Evolutionary conservation across 64 coral and sea anemone genomes (phyloP).

Genomic region (Stichodactyla helianthus): DNA sequence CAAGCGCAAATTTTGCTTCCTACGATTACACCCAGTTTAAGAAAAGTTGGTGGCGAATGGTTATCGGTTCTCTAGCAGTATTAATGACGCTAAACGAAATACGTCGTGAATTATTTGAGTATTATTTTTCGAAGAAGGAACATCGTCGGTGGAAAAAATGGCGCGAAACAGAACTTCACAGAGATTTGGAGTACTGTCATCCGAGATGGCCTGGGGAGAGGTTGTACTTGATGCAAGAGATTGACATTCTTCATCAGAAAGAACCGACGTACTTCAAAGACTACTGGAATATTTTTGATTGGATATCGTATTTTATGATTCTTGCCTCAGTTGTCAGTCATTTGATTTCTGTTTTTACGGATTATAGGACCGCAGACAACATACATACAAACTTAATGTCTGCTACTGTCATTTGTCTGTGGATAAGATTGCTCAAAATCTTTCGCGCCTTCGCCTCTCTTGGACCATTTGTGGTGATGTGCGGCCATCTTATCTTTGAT

Average conservation of each 20-base stretch:
- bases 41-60: slow-evolving; percentile 82
- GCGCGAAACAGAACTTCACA: slow-evolving; percentile 66
- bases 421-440: slow-evolving; percentile 89
- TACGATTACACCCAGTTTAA: slow-evolving; percentile 62
- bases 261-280: slow-evolving; percentile 88
- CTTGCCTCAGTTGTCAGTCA: slow-evolving; percentile 58
- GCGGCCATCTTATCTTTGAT: slow-evolving; percentile 80
- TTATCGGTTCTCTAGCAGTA: slow-evolving; percentile 52
- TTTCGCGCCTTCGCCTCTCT: slow-evolving; percentile 73
- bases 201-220: slow-evolving; percentile 95
- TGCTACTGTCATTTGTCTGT: slow-evolving; percentile 68
- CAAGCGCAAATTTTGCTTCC: slow-evolving; percentile 36
- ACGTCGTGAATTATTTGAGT: slow-evolving; percentile 71
- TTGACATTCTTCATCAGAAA: slow-evolving; percentile 54
- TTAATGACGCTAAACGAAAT: slow-evolving; percentile 79
- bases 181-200: slow-evolving; percentile 92
- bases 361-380: slow-evolving; percentile 8
- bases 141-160: slow-evolving; percentile 80
- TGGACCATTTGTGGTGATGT: slow-evolving; percentile 89
- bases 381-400: slow-evolving; percentile 71
- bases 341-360: slow-evolving; percentile 36
- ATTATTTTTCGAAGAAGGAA: slow-evolving; percentile 78
- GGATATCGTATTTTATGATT: slow-evolving; percentile 81
- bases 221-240: slow-evolving; percentile 84
- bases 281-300: slow-evolving; percentile 92